Evolutionary conservation across 2,797 vertebrate species (phyloP).

Genomic region (Carduelis carduelis): DNA sequence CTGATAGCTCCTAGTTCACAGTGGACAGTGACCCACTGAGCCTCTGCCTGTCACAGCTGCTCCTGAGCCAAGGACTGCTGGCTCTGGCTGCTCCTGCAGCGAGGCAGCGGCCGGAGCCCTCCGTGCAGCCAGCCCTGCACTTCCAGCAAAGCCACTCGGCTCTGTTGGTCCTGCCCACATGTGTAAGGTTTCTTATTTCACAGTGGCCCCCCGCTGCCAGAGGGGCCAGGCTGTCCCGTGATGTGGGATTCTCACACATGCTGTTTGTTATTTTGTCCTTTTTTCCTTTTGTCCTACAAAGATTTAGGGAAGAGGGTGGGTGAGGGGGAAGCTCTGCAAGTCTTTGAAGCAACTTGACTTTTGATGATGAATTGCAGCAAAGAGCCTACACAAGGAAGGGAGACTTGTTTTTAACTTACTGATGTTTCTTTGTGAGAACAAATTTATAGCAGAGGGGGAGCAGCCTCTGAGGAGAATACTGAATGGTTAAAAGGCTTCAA

Average conservation of each 20-base stretch:
- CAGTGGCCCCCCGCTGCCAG: not conserved
- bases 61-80: accelerated
- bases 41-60: not conserved
- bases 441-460: conserved; percentile 58
- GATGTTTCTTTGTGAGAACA: conserved; percentile 67
- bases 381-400: conserved; percentile 26
- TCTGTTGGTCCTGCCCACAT: conserved; percentile 3
- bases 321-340: conserved; percentile 22
- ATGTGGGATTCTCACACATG: conserved; percentile 70
- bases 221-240: conserved; percentile 42
- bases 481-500: conserved; percentile 39
- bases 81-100: not conserved
- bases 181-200: conserved; percentile 44
- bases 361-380: conserved; percentile 53
- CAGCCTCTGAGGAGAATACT: conserved; percentile 39
- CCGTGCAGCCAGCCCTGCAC: accelerated
- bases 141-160: not conserved
- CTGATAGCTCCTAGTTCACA: not conserved
- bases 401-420: conserved; percentile 68
- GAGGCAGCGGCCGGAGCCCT: too few relatives aligned
- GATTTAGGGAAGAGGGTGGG: conserved; percentile 25
- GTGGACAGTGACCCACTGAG: not conserved
- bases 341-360: conserved; percentile 67
- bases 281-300: conserved; percentile 35
- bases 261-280: conserved; percentile 62